These are phyloP conservation scores for Saccostrea glomerata DNA, from an alignment of 1,140 invertebrate genomes.

Conservation along the genomic window DNA sequence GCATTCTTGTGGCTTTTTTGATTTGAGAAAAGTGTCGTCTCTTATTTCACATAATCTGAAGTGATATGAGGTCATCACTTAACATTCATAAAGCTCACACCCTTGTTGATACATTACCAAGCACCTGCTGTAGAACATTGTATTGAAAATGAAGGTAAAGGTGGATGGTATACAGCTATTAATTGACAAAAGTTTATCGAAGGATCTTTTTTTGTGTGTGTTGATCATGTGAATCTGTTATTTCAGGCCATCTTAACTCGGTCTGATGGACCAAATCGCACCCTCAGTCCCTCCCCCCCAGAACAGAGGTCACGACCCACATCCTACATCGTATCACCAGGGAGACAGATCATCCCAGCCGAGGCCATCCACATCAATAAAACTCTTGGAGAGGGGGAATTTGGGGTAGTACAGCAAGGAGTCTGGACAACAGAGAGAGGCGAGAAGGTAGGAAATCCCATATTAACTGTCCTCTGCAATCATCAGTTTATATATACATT, in stretches of 20 bases:
- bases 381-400: slow-evolving; percentile 96
- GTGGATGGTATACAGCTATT: neutral
- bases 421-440: slow-evolving; percentile 97
- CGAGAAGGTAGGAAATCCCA: slow-evolving; percentile 85
- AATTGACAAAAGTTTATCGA: too few relatives aligned
- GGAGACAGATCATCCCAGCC: slow-evolving; percentile 96
- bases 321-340: slow-evolving; percentile 78
- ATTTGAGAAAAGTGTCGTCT: slow-evolving; percentile 17
- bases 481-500: neutral
- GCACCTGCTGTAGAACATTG: neutral
- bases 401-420: slow-evolving; percentile 98
- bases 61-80: neutral
- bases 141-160: slow-evolving; percentile 7
- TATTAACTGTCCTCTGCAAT: neutral
- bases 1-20: slow-evolving; percentile 22
- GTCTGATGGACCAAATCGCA: slow-evolving; percentile 57
- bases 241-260: slow-evolving; percentile 70
- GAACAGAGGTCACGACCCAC: slow-evolving; percentile 67
- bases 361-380: slow-evolving; percentile 96
- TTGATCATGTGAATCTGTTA: neutral
- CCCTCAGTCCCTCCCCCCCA: slow-evolving; percentile 70
- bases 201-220: neutral
- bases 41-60: neutral
- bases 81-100: neutral
- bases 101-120: neutral